Conservation (phyloP, 2,797 vertebrate genomes). For the Trachurus trachurus region DNA sequence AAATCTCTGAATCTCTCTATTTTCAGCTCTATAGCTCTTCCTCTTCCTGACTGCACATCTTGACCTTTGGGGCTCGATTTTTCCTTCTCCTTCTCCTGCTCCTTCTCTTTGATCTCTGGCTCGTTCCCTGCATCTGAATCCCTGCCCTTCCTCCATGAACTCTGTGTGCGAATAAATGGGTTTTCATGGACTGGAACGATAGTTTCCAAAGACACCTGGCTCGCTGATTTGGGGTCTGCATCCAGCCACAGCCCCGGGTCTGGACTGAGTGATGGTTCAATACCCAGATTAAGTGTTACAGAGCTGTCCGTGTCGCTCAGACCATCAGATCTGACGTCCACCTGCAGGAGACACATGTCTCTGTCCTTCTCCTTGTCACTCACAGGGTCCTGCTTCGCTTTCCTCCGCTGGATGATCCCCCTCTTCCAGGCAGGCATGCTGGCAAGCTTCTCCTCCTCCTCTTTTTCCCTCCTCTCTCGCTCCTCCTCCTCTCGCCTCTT, state of each 20-base stretch:
- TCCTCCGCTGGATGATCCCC: slow-evolving; percentile 91
- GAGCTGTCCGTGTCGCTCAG: slow-evolving; percentile 75
- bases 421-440: slow-evolving; percentile 94
- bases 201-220: slow-evolving; percentile 87
- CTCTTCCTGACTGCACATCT: slow-evolving; percentile 67
- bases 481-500: slow-evolving; percentile 91
- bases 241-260: slow-evolving; percentile 69
- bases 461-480: slow-evolving; percentile 86
- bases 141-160: slow-evolving; percentile 65
- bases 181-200: slow-evolving; percentile 89
- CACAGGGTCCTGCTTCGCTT: slow-evolving; percentile 85
- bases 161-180: slow-evolving; percentile 88
- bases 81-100: slow-evolving; percentile 54
- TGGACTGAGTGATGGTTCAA: slow-evolving; percentile 67
- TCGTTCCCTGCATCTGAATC: slow-evolving; percentile 67
- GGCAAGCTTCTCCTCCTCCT: slow-evolving; percentile 89
- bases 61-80: slow-evolving; percentile 62
- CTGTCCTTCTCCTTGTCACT: slow-evolving; percentile 74
- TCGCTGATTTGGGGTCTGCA: slow-evolving; percentile 55
- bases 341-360: slow-evolving; percentile 60
- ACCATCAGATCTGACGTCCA: slow-evolving; percentile 67
- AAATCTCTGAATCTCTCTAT: slow-evolving; percentile 73
- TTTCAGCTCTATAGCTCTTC: slow-evolving; percentile 70
- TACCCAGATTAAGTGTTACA: slow-evolving; percentile 52
- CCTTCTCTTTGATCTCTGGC: slow-evolving; percentile 55